Base-by-base conservation (phyloP, 2,797 vertebrate species). In the Hypotaenidia okinawae region DNA sequence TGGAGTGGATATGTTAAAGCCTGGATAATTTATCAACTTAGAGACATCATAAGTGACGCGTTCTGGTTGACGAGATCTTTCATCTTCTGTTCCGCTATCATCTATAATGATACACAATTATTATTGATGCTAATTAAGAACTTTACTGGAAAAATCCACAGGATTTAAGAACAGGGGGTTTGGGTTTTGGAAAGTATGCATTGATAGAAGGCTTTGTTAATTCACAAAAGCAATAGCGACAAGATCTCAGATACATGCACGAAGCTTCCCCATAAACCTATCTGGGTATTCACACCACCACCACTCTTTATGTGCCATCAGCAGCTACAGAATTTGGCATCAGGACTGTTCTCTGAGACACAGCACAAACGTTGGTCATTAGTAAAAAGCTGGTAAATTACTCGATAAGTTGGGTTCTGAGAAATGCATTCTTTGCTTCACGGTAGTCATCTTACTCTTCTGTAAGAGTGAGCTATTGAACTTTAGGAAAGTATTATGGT, bases 1-100 rank as follows among this genome's bases (percentile, higher is more conserved):
- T 86, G 99, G 98, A 83, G 98, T 95, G 63, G 98, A 97, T 35
- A 98, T 98, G 95, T 99, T 99, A 97, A 99, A 99, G 58, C 99
- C 99, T 62, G 99, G 99, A 90, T 99, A 99, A 97, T 99, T 99
- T 64, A 99, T 97, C 97, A 99, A 95, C 97, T 99, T 99, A 2
- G 99, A 98, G 93, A 99, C 97, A 93, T 99, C 99, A 0, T 99
- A 99, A 63, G 98, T 98, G 81, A 98, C 37, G 51, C 93, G 97
- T 90, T 94, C 97, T 81, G 96, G 97, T 57, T 90, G 89, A 27
- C 66, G 94, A 75, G 92, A 89, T 54, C 97, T 98, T 75, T 97
- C 97, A 73, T 94, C 80, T 81, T 97, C 97, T 24, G 91, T 83
- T 74, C 96, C 98, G 49, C 81, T 97, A 68, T 97, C 97, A 93